Percentiles rank a stretch among this genome's conserved stretches.
Conservation (phyloP, 2,113 vertebrate species). For the Coryphaenoides rupestris region DNA sequence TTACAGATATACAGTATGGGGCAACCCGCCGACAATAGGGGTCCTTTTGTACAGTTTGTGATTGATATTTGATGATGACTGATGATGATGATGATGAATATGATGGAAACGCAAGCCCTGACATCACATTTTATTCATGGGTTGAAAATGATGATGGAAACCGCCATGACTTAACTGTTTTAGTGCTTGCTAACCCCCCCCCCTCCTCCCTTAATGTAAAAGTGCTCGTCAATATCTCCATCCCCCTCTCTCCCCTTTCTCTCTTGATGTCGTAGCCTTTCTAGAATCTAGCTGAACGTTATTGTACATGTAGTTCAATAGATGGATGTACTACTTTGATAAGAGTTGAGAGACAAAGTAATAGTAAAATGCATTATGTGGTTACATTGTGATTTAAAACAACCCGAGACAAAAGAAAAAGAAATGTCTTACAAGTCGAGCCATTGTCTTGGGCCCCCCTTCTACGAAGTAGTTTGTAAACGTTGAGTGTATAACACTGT, state of each 20-base stretch:
- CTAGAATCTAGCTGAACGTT: slow-evolving; percentile 83
- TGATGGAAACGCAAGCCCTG: slow-evolving; percentile 37
- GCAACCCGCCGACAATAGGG: slow-evolving; percentile 31
- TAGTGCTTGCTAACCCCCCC: slow-evolving; percentile 54
- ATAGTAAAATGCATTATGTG: slow-evolving; percentile 75
- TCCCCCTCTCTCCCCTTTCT: slow-evolving; percentile 23
- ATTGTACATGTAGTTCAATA: slow-evolving; percentile 86
- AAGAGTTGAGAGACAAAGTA: slow-evolving; percentile 71
- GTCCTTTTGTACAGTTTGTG: slow-evolving; percentile 60
- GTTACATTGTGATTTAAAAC: slow-evolving; percentile 88
- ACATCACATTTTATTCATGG: slow-evolving; percentile 44
- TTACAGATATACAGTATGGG: slow-evolving; percentile 24
- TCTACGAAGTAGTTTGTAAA: slow-evolving; percentile 73
- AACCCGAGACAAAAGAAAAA: slow-evolving; percentile 64
- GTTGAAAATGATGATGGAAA: slow-evolving; percentile 8
- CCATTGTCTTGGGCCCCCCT: slow-evolving; percentile 40
- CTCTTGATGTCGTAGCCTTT: slow-evolving; percentile 55
- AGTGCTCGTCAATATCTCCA: slow-evolving; percentile 64
- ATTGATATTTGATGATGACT: slow-evolving; percentile 18
- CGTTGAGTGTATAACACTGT: slow-evolving; percentile 70
- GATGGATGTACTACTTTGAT: slow-evolving; percentile 83
- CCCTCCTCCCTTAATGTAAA: slow-evolving; percentile 41
- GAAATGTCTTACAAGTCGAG: slow-evolving; percentile 58
- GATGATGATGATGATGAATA: slow-evolving; percentile 28
- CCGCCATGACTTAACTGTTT: slow-evolving; percentile 24